Percentiles rank a stretch among this genome's conserved stretches.
phyloP scores from a whole-genome alignment of 2,888 invertebrate genomes.

The Leucozona laternaria region DNA sequence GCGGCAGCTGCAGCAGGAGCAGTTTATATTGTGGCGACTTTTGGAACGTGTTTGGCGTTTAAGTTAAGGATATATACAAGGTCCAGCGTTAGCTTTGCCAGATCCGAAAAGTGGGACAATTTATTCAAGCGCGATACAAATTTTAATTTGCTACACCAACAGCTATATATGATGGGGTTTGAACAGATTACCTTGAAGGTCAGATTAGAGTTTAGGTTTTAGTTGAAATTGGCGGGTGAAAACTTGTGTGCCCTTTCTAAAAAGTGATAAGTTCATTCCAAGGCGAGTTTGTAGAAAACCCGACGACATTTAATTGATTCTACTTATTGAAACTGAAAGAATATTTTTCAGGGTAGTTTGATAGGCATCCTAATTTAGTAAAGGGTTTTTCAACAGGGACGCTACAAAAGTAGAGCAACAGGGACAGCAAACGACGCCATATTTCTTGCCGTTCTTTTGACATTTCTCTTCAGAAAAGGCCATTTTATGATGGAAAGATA shows the following conservation, averaged over 20 bases:
- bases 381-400: too few species aligned
- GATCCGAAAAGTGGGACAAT: constrained; percentile 56
- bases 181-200: constrained; percentile 17
- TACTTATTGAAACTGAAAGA: neutral
- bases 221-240: neutral
- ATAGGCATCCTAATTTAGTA: too few species aligned
- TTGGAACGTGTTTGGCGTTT: constrained; percentile 37
- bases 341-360: neutral
- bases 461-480: too few species aligned
- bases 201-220: neutral
- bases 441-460: too few species aligned
- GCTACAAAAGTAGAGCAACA: too few species aligned
- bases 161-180: neutral
- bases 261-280: neutral
- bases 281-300: neutral
- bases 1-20: constrained; percentile 25
- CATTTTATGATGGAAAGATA: too few species aligned
- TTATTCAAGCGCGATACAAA: constrained; percentile 46
- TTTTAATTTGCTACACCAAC: constrained; percentile 52
- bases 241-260: neutral
- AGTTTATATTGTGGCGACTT: constrained; percentile 27
- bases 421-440: too few species aligned
- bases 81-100: constrained; percentile 25
- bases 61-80: constrained; percentile 48
- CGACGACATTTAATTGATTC: constrained; percentile 35